Evolutionary conservation across 2,888 invertebrate genomes (phyloP), one percentile per base, ranked within the genome.

Genomic region (Rhingia rostrata): DNA sequence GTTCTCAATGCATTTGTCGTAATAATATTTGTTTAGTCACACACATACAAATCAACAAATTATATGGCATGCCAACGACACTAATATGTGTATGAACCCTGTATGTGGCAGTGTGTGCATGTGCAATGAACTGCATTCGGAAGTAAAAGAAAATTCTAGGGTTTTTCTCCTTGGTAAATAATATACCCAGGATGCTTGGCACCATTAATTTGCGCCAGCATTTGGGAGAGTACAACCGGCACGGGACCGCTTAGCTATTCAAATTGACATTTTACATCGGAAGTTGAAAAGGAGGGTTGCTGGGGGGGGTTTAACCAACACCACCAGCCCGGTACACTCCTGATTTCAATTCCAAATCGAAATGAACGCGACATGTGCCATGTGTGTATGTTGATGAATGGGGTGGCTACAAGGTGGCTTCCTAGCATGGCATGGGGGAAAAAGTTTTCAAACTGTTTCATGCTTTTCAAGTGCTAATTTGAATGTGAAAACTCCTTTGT

Each of bases 1-100:
- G 70, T 70, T 61, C 81, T 81, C 85, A 77, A 85, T 85, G 74
- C 72, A 85, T 81, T 85, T 85, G 85, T 85, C 77, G 85, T 85
- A 85, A 85, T 85, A 81, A 81, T 81, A 81, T 85, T 85, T 85
- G 67, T 81, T 85, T 81, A 85, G 75, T 54, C 64, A 43, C 72
- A 64, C 58, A 80, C 69, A 74, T n/a, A 32, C 63, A 22, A n/a
- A 1, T 22, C 22, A 22, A 22, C 22, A 22, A 22, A 22, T 22
- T 1, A 22, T 22, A 22, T 22, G 22, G 4, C 49, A 35, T 7
- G 51, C 58, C 30, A 41, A 51, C 30, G 51, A 37, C 22, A 32
- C 45, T 39, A 43, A 14, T 78, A 43, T 60, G 78, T 10, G 72
- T 56, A 66, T 47, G 35, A n/a, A n/a, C 12, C 4, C 47, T 30